These are phyloP conservation scores for Macroteleia sp. DNA, from an alignment of 2,888 invertebrate species.

Conservation along the genomic window DNA sequence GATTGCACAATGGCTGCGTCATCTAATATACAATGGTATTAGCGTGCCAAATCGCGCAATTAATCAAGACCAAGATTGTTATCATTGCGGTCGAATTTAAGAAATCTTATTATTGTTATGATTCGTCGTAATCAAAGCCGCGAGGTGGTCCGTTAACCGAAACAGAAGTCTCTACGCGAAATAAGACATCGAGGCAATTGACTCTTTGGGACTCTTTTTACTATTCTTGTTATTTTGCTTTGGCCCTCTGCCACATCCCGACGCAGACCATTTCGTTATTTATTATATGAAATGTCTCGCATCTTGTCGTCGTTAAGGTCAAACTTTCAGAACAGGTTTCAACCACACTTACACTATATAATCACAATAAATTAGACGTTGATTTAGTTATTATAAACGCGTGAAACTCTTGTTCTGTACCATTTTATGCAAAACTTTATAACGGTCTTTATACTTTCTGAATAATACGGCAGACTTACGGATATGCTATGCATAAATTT, in stretches of 20 bases:
- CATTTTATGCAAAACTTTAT: slow-evolving; percentile 1
- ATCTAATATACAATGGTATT: slow-evolving; percentile 32
- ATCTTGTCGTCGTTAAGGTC: slow-evolving; percentile 17
- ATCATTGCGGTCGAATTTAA: slow-evolving; percentile 29
- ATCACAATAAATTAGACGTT: slow-evolving; percentile 38
- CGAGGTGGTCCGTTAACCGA: slow-evolving; percentile 21
- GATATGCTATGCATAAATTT: no score
- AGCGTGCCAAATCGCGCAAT: slow-evolving; percentile 34
- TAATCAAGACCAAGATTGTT: slow-evolving; percentile 41
- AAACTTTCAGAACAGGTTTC: slow-evolving; percentile 33
- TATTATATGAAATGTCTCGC: slow-evolving; percentile 45
- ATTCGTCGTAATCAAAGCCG: slow-evolving; percentile 19
- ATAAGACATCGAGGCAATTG: slow-evolving; percentile 53
- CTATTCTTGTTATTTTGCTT: slow-evolving; percentile 34
- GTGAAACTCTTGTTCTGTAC: neutral
- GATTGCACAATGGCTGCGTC: slow-evolving; percentile 35
- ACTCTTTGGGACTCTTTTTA: slow-evolving; percentile 35
- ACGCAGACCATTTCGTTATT: slow-evolving; percentile 49
- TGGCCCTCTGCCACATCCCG: slow-evolving; percentile 42
- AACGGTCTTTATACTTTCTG: neutral
- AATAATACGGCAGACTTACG: no score
- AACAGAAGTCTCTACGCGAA: slow-evolving; percentile 38
- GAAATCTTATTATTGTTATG: slow-evolving; percentile 46
- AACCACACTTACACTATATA: slow-evolving; percentile 8
- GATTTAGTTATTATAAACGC: slow-evolving; percentile 35